Percentiles rank a stretch among this genome's conserved stretches.
phyloP scores from a whole-genome alignment of 2,888 invertebrate species.

The Tetropium fuscum region DNA sequence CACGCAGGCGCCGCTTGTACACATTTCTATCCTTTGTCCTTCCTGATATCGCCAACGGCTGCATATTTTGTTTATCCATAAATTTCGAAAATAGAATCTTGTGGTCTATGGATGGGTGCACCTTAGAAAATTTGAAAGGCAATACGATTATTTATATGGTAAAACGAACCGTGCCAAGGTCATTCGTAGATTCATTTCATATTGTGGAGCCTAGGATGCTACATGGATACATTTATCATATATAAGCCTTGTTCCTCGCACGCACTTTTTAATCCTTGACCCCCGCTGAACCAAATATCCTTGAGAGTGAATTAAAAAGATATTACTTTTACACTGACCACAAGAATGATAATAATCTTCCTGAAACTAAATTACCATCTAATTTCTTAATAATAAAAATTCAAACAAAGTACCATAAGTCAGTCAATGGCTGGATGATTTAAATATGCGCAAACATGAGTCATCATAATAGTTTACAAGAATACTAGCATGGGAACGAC shows the following conservation, averaged over 20 bases:
- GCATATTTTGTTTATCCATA: no score
- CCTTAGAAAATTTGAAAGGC: no score
- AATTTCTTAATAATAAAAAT: constrained; percentile 21
- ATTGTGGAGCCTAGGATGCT: no score
- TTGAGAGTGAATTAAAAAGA: constrained; percentile 12
- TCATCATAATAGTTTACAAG: constrained; percentile 30
- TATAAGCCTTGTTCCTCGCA: constrained; percentile 6
- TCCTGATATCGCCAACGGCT: no score
- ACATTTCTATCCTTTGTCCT: no score
- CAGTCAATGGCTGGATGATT: constrained; percentile 24
- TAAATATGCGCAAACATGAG: constrained; percentile 38
- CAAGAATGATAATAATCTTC: constrained; percentile 27
- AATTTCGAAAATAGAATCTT: no score
- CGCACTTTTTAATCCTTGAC: constrained; percentile 2
- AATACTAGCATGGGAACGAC: constrained; percentile 42
- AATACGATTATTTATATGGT: no score
- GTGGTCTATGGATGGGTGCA: no score
- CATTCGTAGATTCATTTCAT: no score
- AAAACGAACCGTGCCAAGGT: no score
- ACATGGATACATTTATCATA: no score
- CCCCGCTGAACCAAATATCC: constrained; percentile 10
- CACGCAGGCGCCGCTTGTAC: no score
- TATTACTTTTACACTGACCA: constrained; percentile 17
- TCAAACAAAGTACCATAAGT: constrained; percentile 25
- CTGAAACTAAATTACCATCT: constrained; percentile 23